Evolutionary conservation across 2,113 vertebrate species (phyloP).

Genomic region (Ptychochromis oligacanthus): DNA sequence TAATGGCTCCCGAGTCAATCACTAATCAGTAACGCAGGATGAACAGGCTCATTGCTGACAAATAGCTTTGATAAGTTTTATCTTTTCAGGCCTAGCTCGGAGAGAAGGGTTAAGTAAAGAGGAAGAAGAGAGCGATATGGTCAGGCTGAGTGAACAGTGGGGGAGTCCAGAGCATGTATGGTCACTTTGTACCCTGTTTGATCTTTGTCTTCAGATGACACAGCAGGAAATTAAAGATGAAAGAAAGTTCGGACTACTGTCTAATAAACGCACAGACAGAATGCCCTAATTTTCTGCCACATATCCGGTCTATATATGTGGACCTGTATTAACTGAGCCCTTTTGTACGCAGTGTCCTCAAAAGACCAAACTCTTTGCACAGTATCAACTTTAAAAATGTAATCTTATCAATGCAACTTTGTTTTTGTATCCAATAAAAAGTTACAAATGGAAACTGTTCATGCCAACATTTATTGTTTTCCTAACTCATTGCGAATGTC

Average conservation of each 20-base stretch:
- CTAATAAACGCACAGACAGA: slow-evolving; percentile 76
- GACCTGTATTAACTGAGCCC: slow-evolving; percentile 18
- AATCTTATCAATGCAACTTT: slow-evolving; percentile 10
- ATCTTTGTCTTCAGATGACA: slow-evolving; percentile 78
- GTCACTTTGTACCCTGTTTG: slow-evolving; percentile 81
- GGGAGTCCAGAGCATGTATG: slow-evolving; percentile 74
- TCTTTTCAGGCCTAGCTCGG: slow-evolving; percentile 65
- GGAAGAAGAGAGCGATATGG: slow-evolving; percentile 65
- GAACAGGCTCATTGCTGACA: slow-evolving; percentile 70
- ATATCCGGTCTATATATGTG: slow-evolving; percentile 41
- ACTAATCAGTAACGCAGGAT: slow-evolving; percentile 74
- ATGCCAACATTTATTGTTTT: slow-evolving; percentile 34
- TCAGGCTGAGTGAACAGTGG: slow-evolving; percentile 55
- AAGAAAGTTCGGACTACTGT: slow-evolving; percentile 78
- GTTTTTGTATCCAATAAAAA: slow-evolving; percentile 27
- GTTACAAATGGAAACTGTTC: slow-evolving; percentile 17
- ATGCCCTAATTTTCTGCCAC: slow-evolving; percentile 65
- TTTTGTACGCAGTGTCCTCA: slow-evolving; percentile 7
- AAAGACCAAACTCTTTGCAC: neutral
- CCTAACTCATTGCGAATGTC: slow-evolving; percentile 29
- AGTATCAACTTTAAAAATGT: neutral
- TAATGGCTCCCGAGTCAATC: slow-evolving; percentile 65
- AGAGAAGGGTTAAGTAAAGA: slow-evolving; percentile 70
- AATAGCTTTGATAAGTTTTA: slow-evolving; percentile 74
- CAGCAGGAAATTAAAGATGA: slow-evolving; percentile 82